These are phyloP conservation scores for Yponomeuta plumbellus DNA, from an alignment of 2,888 invertebrate genomes.

Conservation along the genomic window DNA sequence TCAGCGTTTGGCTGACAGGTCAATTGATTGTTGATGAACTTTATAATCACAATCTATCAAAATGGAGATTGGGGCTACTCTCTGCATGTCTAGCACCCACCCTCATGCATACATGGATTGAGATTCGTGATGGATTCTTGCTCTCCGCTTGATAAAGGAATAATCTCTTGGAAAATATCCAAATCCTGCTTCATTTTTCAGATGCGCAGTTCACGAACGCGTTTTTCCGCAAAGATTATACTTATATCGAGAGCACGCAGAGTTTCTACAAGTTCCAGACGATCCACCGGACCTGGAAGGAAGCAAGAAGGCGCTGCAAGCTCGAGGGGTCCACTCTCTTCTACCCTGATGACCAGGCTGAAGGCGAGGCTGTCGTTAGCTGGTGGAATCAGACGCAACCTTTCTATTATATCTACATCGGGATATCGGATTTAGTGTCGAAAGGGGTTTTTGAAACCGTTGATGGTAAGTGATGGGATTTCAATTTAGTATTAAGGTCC, in stretches of 20 bases:
- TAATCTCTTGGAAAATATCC: no score
- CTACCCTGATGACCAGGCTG: slow-evolving; percentile 44
- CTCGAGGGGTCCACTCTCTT: slow-evolving; percentile 49
- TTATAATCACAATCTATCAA: no score
- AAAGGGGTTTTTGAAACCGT: slow-evolving; percentile 46
- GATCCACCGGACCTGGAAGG: slow-evolving; percentile 40
- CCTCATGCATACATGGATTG: no score
- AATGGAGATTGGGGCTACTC: no score
- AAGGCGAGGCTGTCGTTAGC: slow-evolving; percentile 34
- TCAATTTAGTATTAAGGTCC: not conserved
- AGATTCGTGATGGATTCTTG: no score
- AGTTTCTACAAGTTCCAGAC: slow-evolving; percentile 59
- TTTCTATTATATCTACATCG: slow-evolving; percentile 36
- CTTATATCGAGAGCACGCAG: slow-evolving; percentile 35
- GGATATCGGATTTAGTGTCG: slow-evolving; percentile 40
- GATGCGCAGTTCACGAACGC: slow-evolving; percentile 42
- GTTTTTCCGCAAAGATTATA: slow-evolving; percentile 55
- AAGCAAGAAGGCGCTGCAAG: slow-evolving; percentile 44
- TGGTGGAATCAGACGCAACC: slow-evolving; percentile 36
- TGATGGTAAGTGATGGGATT: slow-evolving; percentile 30
- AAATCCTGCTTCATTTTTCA: slow-evolving; percentile 26
- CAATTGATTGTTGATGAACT: no score
- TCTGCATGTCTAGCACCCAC: no score
- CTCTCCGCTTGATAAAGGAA: no score
- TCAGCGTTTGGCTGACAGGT: no score